These are phyloP conservation scores for Habroteleia sp. DNA, from an alignment of 2,888 invertebrate species.

Conservation along the genomic window DNA sequence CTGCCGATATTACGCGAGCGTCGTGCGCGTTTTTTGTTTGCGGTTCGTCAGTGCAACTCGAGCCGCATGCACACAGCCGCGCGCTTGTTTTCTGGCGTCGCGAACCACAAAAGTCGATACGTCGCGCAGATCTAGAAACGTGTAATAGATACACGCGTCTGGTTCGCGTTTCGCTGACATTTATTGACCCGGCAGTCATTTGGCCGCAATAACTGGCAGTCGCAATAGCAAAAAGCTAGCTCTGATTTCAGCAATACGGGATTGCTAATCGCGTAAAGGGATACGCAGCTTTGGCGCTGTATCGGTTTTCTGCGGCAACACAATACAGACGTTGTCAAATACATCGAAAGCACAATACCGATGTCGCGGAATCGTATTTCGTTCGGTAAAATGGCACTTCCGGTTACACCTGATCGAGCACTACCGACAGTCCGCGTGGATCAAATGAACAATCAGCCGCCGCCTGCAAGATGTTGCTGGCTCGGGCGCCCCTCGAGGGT, in stretches of 20 bases:
- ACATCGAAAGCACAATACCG: slow-evolving; percentile 25
- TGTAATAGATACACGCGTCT: slow-evolving; percentile 42
- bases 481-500: slow-evolving; percentile 33
- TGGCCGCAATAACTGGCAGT: too few species aligned
- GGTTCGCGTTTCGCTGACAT: slow-evolving; percentile 11
- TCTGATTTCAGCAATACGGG: slow-evolving; percentile 20
- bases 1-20: slow-evolving; percentile 54
- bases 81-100: slow-evolving; percentile 43
- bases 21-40: slow-evolving; percentile 42
- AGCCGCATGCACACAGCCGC: slow-evolving; percentile 19
- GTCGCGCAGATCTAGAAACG: slow-evolving; percentile 34
- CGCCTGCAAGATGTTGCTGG: slow-evolving; percentile 73
- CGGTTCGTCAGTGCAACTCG: slow-evolving; percentile 44
- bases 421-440: slow-evolving; percentile 61
- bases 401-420: slow-evolving; percentile 69
- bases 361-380: slow-evolving; percentile 59
- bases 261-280: slow-evolving; percentile 50
- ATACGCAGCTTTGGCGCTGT: slow-evolving; percentile 22
- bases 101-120: slow-evolving; percentile 64
- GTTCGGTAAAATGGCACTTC: slow-evolving; percentile 69
- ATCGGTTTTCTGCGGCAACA: slow-evolving; percentile 34
- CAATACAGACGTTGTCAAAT: slow-evolving; percentile 50
- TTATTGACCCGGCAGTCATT: slow-evolving; percentile 14
- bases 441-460: slow-evolving; percentile 72
- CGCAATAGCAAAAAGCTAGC: not conserved